A percentile compares a stretch with the other conserved stretches of the same genome.
Conservation (phyloP, 2,113 vertebrate species). For the Phalacrocorax aristotelis region DNA sequence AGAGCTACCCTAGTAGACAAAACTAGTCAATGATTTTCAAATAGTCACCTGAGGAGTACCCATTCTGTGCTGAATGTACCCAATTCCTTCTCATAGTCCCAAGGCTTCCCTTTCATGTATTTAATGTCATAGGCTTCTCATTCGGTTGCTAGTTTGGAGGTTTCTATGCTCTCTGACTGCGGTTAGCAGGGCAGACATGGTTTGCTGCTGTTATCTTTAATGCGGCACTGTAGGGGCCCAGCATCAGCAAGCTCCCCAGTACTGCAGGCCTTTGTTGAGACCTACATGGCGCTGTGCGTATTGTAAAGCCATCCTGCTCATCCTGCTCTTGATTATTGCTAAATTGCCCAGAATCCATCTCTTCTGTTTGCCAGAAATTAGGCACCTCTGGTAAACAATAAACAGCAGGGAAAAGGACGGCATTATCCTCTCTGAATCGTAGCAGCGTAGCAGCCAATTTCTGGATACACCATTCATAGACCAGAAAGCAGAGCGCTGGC, state of each 20-base stretch:
- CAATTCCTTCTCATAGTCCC: background rate
- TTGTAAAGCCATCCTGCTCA: background rate
- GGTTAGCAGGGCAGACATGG: background rate
- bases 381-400: conserved; percentile 9
- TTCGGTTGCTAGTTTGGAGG: background rate
- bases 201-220: background rate
- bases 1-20: background rate
- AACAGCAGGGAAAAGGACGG: background rate
- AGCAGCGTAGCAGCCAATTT: background rate
- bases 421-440: conserved; percentile 1
- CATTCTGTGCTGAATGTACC: background rate
- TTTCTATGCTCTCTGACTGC: background rate
- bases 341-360: background rate
- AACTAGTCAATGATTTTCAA: background rate
- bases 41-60: background rate
- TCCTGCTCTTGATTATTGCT: background rate
- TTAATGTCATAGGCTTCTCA: background rate
- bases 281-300: background rate
- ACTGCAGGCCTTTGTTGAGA: background rate
- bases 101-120: background rate
- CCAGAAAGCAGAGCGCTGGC: conserved; percentile 20
- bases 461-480: background rate
- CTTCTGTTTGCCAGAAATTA: conserved; percentile 39
- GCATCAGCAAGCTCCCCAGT: background rate
- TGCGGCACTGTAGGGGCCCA: background rate